Percentiles rank a stretch among this genome's conserved stretches.
Conservation (phyloP, 2,888 invertebrate genomes). For the Ethmia dodecea region DNA sequence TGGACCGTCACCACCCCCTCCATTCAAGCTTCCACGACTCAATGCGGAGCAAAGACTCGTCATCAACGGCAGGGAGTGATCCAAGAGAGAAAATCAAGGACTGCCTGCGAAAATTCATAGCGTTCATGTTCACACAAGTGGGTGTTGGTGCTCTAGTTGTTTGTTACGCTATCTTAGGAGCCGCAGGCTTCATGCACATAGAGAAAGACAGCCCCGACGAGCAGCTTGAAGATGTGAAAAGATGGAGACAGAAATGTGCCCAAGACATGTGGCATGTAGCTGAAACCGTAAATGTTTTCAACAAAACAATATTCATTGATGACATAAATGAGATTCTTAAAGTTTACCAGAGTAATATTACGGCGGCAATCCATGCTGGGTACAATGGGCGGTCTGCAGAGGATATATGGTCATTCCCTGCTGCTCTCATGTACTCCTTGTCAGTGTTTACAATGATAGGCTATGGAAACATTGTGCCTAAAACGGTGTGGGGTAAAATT, state of each 20-base stretch:
- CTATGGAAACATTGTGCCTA: slow-evolving; percentile 91
- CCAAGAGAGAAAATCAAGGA: slow-evolving; percentile 88
- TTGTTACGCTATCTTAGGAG: slow-evolving; percentile 91
- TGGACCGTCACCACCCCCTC: slow-evolving; percentile 55
- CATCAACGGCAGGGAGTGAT: slow-evolving; percentile 81
- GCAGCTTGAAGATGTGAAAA: slow-evolving; percentile 66
- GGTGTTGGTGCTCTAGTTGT: slow-evolving; percentile 93
- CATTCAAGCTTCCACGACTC: slow-evolving; percentile 76
- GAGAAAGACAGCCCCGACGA: slow-evolving; percentile 80
- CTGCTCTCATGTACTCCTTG: slow-evolving; percentile 91
- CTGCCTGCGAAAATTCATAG: slow-evolving; percentile 90
- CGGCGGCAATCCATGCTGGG: slow-evolving; percentile 80
- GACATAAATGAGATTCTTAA: slow-evolving; percentile 80
- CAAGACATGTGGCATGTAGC: slow-evolving; percentile 82
- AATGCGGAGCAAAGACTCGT: slow-evolving; percentile 81
- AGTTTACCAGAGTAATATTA: slow-evolving; percentile 83
- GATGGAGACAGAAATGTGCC: slow-evolving; percentile 76
- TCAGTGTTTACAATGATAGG: slow-evolving; percentile 96
- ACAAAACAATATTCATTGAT: slow-evolving; percentile 79
- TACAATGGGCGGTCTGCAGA: slow-evolving; percentile 83
- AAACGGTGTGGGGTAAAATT: slow-evolving; percentile 89
- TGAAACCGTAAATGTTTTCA: slow-evolving; percentile 81
- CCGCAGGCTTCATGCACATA: slow-evolving; percentile 87
- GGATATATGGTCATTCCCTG: slow-evolving; percentile 91
- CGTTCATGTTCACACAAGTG: slow-evolving; percentile 95